phyloP scores from a whole-genome alignment of 2,113 vertebrate species.

The Tachysurus fulvidraco region DNA sequence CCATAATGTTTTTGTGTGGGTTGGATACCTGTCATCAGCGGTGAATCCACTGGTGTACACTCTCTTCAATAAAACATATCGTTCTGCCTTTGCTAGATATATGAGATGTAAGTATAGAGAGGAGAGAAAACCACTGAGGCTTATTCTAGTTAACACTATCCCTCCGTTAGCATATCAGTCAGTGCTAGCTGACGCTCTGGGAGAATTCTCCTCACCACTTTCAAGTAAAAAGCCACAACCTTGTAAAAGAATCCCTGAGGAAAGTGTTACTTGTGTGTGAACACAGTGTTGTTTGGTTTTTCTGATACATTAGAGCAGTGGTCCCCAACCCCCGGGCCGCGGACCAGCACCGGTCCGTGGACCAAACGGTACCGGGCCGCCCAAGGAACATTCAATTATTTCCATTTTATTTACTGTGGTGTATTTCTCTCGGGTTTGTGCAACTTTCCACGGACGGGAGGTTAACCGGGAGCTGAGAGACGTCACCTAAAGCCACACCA shows the following conservation, averaged over 20 bases:
- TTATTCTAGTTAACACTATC: slow-evolving; percentile 92
- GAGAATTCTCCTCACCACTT: slow-evolving; percentile 43
- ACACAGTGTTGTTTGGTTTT: not conserved
- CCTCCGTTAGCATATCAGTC: slow-evolving; percentile 86
- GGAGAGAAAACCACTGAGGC: slow-evolving; percentile 86
- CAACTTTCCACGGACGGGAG: too few species aligned
- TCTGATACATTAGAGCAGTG: not conserved
- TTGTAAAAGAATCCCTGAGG: slow-evolving; percentile 32
- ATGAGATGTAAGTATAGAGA: slow-evolving; percentile 88
- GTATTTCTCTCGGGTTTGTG: too few species aligned
- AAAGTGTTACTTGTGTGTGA: slow-evolving; percentile 47
- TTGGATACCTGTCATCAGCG: slow-evolving; percentile 92
- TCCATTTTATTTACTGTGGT: too few species aligned
- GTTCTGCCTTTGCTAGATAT: slow-evolving; percentile 88
- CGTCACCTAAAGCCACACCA: too few species aligned
- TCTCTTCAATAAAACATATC: slow-evolving; percentile 91
- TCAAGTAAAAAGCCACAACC: slow-evolving; percentile 25
- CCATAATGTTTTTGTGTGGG: slow-evolving; percentile 93
- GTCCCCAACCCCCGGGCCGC: too few species aligned
- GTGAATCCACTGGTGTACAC: slow-evolving; percentile 95
- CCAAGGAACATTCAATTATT: too few species aligned
- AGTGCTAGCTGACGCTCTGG: slow-evolving; percentile 71
- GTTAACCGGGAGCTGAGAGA: too few species aligned
- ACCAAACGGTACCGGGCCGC: too few species aligned
- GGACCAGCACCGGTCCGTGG: too few species aligned